Conservation (phyloP, 2,113 vertebrate species). For the Cromileptes altivelis region DNA sequence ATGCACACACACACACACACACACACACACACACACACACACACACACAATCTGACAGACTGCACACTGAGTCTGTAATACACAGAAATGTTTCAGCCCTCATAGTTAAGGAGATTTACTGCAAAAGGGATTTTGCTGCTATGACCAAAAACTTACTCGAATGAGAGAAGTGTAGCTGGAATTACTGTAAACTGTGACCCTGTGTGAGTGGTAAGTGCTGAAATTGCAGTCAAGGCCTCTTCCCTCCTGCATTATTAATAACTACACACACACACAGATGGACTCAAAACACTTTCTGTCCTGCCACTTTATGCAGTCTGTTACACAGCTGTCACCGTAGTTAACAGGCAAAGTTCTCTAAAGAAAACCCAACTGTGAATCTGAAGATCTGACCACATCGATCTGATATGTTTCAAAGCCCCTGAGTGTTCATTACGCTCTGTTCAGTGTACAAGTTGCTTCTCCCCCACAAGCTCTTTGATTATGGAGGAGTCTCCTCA, state of each 20-base stretch:
- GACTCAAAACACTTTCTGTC: conserved; percentile 39
- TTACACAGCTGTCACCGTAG: conserved; percentile 53
- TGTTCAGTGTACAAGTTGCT: conserved; percentile 18
- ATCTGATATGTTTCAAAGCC: conserved; percentile 28
- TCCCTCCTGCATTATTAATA: conserved; percentile 66
- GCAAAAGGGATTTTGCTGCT: conserved; percentile 53
- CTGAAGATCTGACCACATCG: conserved; percentile 21
- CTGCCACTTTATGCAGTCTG: conserved; percentile 27
- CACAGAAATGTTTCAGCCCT: conserved; percentile 43
- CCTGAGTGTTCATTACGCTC: conserved; percentile 18
- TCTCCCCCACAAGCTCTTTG: conserved; percentile 36
- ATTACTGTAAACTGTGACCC: conserved; percentile 56
- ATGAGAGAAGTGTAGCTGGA: conserved; percentile 32
- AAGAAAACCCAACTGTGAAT: conserved; percentile 12
- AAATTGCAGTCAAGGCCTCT: conserved; percentile 22
- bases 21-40: conserved; percentile 22
- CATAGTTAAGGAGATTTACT: conserved; percentile 68
- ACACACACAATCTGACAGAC: conserved; percentile 16
- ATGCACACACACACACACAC: conserved; percentile 30
- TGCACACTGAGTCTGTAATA: conserved; percentile 26
- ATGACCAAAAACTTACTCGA: conserved; percentile 33
- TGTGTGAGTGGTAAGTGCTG: conserved; percentile 33
- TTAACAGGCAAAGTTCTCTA: conserved; percentile 2
- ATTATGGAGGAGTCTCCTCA: conserved; percentile 58
- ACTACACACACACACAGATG: conserved; percentile 9